Evolutionary conservation across 2,888 invertebrate genomes (phyloP).

Genomic region (Mesorhabditis spiculigera): DNA sequence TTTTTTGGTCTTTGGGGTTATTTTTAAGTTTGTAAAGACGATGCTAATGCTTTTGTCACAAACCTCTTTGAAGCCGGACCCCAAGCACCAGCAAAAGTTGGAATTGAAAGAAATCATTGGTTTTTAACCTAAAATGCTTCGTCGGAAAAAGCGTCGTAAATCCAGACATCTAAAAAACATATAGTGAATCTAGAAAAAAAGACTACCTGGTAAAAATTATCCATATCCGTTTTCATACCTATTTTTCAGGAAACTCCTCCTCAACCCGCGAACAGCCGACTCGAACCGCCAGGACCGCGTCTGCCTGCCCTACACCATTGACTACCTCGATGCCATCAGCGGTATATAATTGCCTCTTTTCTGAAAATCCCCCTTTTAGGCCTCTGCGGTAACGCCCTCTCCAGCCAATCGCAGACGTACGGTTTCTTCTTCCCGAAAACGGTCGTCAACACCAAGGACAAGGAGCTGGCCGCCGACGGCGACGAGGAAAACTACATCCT

Average conservation of each 20-base stretch:
- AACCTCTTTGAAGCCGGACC: too few species aligned
- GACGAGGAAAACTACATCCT: background rate
- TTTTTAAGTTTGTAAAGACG: too few species aligned
- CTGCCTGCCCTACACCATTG: background rate
- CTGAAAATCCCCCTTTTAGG: background rate
- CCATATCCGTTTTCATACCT: background rate
- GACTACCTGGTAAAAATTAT: too few species aligned
- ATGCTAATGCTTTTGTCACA: too few species aligned
- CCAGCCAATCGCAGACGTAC: background rate
- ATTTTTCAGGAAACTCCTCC: background rate
- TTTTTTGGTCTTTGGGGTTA: too few species aligned
- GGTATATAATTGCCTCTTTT: background rate
- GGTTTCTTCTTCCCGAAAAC: background rate
- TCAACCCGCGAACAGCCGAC: background rate
- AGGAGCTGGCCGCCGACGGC: background rate
- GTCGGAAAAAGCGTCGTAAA: too few species aligned
- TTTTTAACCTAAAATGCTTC: too few species aligned
- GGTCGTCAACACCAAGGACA: conserved; percentile 4
- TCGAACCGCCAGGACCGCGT: background rate
- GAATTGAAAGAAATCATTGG: too few species aligned
- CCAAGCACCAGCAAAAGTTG: too few species aligned
- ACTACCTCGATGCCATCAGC: background rate
- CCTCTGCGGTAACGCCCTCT: background rate
- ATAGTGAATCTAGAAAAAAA: too few species aligned
- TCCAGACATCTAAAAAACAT: too few species aligned